Base-by-base conservation (phyloP, 1,140 invertebrate genomes). In the Ceratina australensis region DNA sequence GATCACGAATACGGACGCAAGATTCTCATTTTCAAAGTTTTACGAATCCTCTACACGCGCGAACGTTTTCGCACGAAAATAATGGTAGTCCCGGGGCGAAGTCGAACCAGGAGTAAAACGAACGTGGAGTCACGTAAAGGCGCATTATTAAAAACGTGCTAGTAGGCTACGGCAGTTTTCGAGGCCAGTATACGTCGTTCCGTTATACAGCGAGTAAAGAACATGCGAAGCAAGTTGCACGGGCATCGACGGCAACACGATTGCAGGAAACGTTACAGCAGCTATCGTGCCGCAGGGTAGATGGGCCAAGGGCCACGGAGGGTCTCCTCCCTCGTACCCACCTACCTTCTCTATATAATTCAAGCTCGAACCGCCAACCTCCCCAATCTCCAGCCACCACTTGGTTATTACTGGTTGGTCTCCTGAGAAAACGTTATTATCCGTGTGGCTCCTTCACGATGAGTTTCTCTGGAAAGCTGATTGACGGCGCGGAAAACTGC, bases 141-240 rank as follows among this genome's bases (percentile, higher is more conserved):
- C 80, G 80, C 87, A 79, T 88, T 88, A 88, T 88, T 88, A 88
- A 88, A 88, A 88, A 87, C 86, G 82, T 87, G 82, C 82, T 72
- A 80, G 79, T 78, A 78, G 80, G 72, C n/a, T n/a, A 56, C 83
- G 74, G 80, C 83, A 87, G 81, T 88, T 88, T 88, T 88, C 67
- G 73, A 72, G 81, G 73, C 78, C 87, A 86, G 87, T 87, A 84
- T 86, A 80, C 79, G 78, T 79, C 66, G 81, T 85, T 83, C 83
- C 81, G 81, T 81, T 84, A 73, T 47, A 13, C 26, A 3, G n/a
- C 63, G 47, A 60, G 50, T 42, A 82, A 24, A 56, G 28, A 50
- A 22, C 26, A 54, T 12, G 33, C 57, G 33, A n/a, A 7, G 8
- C 50, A 50, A 26, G 4, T 22, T 67, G 24, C 56, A 72, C 69